A percentile compares a stretch with the other conserved stretches of the same genome.
phyloP scores from a whole-genome alignment of 2,113 vertebrate species.

The Corythoichthys haematopterus region DNA sequence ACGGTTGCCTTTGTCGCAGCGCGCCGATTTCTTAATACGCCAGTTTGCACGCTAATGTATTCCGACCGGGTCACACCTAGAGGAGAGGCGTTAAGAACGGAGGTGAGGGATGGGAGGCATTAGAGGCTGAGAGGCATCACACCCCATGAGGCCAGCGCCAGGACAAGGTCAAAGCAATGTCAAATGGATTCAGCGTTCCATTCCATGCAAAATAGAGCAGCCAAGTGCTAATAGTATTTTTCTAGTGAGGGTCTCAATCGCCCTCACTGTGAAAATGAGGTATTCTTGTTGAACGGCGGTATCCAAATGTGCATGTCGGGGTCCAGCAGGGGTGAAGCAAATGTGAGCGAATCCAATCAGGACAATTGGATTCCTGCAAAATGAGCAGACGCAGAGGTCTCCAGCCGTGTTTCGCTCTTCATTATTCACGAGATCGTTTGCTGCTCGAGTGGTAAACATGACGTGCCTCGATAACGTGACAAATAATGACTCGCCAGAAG shows the following conservation, averaged over 20 bases:
- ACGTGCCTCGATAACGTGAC: neutral
- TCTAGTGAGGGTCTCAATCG: neutral
- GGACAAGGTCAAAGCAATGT: constrained; percentile 26
- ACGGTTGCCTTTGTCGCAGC: constrained; percentile 16
- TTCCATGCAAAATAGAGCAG: neutral
- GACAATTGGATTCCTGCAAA: neutral
- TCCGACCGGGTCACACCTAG: constrained; percentile 34
- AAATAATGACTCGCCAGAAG: neutral
- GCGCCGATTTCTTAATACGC: constrained; percentile 16
- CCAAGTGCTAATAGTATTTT: neutral
- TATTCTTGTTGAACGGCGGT: neutral
- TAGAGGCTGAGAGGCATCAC: constrained; percentile 35
- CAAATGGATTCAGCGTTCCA: neutral
- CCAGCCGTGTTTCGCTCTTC: neutral
- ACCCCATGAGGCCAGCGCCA: constrained; percentile 17
- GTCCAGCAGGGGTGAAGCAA: neutral
- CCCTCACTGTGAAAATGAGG: neutral
- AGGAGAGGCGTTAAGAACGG: constrained; percentile 24
- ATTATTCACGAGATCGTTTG: constrained; percentile 1
- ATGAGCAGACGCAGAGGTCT: neutral
- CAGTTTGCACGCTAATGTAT: constrained; percentile 34
- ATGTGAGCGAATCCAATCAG: constrained; percentile 5
- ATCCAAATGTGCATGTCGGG: constrained; percentile 1
- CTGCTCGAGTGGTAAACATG: neutral
- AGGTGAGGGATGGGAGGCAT: constrained; percentile 39